These are phyloP conservation scores for Nothura maculosa DNA, from an alignment of 2,797 vertebrate genomes.

Conservation along the genomic window DNA sequence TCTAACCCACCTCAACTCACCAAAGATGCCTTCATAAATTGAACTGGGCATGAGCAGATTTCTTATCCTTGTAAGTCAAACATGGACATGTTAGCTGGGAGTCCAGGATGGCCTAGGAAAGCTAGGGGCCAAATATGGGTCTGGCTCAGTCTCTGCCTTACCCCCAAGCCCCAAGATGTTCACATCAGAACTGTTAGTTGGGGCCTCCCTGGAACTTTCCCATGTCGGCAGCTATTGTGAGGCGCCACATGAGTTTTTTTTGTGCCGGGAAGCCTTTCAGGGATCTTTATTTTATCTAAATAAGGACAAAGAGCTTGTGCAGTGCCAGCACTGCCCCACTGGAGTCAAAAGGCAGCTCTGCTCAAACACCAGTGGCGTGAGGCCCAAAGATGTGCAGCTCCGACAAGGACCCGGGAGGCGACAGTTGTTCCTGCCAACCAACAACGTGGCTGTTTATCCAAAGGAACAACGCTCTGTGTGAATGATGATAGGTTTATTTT, in stretches of 20 bases:
- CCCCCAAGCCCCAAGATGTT: neutral
- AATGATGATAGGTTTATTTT: constrained; percentile 54
- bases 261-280: neutral
- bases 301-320: constrained; percentile 39
- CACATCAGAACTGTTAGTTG: neutral
- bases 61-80: neutral
- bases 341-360: constrained; percentile 34
- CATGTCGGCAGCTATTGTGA: constrained; percentile 51
- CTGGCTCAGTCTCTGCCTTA: neutral
- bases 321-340: constrained; percentile 41
- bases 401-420: neutral
- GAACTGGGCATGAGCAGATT: neutral
- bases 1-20: neutral
- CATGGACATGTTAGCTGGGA: neutral
- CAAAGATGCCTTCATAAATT: neutral
- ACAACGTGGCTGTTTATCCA: constrained; percentile 34
- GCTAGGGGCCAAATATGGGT: accelerated
- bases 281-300: constrained; percentile 62
- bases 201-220: constrained; percentile 20
- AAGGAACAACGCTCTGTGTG: constrained; percentile 13
- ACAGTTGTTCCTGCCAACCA: neutral
- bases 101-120: neutral
- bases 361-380: neutral
- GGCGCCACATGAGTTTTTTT: neutral
- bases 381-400: constrained; percentile 16